These are phyloP conservation scores for Nothobranchius kuhntae DNA, from an alignment of 2,113 vertebrate species.

Conservation along the genomic window DNA sequence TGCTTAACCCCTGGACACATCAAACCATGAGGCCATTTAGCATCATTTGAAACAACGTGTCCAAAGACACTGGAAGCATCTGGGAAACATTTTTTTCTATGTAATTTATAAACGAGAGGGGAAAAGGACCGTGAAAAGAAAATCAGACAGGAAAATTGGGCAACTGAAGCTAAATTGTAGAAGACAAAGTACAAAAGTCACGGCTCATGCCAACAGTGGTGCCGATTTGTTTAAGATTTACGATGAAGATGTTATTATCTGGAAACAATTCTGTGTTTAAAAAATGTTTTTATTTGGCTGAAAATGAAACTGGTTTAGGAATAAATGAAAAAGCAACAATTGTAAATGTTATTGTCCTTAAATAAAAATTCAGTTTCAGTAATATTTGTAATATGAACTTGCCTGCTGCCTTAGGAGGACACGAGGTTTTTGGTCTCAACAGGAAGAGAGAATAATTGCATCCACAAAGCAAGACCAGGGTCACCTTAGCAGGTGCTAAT, in stretches of 20 bases:
- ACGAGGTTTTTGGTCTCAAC: slow-evolving; percentile 48
- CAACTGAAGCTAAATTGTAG: slow-evolving; percentile 4
- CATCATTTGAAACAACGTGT: slow-evolving; percentile 69
- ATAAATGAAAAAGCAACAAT: no score
- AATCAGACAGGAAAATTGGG: slow-evolving; percentile 15
- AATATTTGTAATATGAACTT: slow-evolving; percentile 50
- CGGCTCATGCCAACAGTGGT: not conserved
- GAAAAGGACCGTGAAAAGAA: slow-evolving; percentile 25
- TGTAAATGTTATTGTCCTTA: no score
- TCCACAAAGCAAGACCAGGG: slow-evolving; percentile 58
- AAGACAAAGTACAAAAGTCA: not conserved
- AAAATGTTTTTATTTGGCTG: no score
- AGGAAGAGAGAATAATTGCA: slow-evolving; percentile 60
- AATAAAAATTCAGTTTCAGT: slow-evolving; percentile 1
- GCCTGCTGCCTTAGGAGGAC: slow-evolving; percentile 40
- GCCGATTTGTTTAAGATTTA: no score
- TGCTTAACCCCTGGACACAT: slow-evolving; percentile 73
- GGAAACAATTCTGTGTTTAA: no score
- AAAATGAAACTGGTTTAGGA: no score
- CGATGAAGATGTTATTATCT: not conserved
- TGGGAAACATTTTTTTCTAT: slow-evolving; percentile 59
- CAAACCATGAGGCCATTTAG: slow-evolving; percentile 67
- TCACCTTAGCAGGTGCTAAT: slow-evolving; percentile 73
- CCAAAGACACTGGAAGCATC: slow-evolving; percentile 57
- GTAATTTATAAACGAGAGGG: slow-evolving; percentile 14